Evolutionary conservation across 2,797 vertebrate genomes (phyloP).

Genomic region (Megalops cyprinoides): DNA sequence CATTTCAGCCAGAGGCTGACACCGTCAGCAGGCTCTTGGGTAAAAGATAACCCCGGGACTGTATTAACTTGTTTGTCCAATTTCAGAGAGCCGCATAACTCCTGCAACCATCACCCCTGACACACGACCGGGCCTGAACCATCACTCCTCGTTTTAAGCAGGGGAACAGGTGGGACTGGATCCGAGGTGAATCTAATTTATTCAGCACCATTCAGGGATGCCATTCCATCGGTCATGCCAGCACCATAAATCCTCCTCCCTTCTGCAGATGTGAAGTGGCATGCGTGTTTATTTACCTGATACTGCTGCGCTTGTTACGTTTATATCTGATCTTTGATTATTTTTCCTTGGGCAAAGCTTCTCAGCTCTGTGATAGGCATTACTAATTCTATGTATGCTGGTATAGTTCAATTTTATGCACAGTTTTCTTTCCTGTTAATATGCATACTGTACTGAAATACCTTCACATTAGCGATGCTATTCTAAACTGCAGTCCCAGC

Average conservation of each 20-base stretch:
- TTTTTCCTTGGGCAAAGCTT: neutral
- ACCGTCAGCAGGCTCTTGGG: neutral
- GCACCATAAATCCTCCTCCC: neutral
- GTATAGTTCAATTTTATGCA: no score
- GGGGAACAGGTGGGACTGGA: neutral
- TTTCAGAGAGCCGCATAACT: neutral
- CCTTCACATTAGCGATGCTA: neutral
- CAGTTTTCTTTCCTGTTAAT: neutral
- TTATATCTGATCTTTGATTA: neutral
- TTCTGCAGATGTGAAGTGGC: neutral
- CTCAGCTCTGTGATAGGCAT: neutral
- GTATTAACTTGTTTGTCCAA: slow-evolving; percentile 2
- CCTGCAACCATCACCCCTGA: neutral
- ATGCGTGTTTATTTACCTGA: neutral
- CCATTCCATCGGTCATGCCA: neutral
- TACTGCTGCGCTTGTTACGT: neutral
- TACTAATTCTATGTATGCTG: no score
- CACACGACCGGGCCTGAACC: neutral
- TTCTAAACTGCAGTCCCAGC: neutral
- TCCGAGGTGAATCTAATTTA: neutral
- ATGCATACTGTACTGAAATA: neutral
- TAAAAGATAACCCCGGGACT: neutral
- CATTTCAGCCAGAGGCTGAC: neutral
- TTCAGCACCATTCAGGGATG: neutral
- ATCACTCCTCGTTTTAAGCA: neutral